phyloP scores from a whole-genome alignment of 2,113 vertebrate genomes.

The Columba livia region DNA sequence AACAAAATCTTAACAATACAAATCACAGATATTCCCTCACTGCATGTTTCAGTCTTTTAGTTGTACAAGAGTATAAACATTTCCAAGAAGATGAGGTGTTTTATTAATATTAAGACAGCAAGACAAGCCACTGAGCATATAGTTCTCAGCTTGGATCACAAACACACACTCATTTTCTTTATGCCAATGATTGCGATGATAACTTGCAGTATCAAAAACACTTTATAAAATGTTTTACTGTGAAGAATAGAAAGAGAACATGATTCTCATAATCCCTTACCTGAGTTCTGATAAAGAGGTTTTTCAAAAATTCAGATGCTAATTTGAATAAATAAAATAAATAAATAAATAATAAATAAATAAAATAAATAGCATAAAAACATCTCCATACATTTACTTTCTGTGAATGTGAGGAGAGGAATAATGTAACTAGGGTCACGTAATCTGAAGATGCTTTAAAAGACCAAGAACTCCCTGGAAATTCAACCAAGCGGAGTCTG shows the following conservation, averaged over 20 bases:
- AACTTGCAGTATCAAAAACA: background rate
- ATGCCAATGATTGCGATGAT: background rate
- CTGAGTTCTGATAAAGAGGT: background rate
- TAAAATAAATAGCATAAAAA: background rate
- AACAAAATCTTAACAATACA: background rate
- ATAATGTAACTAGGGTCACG: background rate
- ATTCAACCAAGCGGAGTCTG: background rate
- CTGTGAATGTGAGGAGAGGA: accelerated
- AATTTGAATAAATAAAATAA: background rate
- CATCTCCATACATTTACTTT: background rate
- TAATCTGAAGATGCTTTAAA: background rate
- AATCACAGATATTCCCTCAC: background rate
- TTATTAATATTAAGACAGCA: background rate
- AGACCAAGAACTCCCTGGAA: background rate
- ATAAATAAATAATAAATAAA: too few species aligned
- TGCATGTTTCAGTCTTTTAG: background rate
- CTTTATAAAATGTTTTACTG: background rate
- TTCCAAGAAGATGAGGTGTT: background rate
- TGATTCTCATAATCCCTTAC: background rate
- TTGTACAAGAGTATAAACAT: background rate
- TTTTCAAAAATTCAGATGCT: background rate
- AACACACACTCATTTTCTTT: background rate
- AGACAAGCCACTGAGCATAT: background rate
- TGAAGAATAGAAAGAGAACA: background rate
- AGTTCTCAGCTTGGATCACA: background rate